Conservation (phyloP, 1,140 invertebrate genomes). For the Halesus radiatus region DNA sequence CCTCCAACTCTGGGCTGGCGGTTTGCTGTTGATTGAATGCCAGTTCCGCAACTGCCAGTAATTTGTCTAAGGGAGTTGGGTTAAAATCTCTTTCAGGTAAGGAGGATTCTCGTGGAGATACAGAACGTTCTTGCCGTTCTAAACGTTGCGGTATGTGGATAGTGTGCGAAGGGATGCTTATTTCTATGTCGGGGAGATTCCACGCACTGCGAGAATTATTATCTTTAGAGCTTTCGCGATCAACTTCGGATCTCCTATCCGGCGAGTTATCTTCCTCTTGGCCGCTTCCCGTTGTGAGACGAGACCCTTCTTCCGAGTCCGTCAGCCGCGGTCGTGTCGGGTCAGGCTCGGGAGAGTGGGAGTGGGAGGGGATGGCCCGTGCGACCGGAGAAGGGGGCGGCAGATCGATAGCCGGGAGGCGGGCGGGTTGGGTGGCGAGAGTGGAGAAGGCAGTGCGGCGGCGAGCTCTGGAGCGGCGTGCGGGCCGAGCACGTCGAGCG, state of each 20-base stretch:
- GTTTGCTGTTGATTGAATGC: conserved; percentile 68
- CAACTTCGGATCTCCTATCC: not conserved
- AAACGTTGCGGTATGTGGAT: conserved; percentile 67
- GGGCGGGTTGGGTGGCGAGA: too few species aligned
- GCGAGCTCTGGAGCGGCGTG: conserved; percentile 51
- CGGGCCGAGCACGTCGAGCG: conserved; percentile 53
- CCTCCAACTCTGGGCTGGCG: conserved; percentile 51
- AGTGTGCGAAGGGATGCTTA: conserved; percentile 72
- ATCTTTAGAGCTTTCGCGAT: conserved; percentile 8
- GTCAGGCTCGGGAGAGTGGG: not conserved
- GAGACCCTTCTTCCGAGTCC: conserved; percentile 35
- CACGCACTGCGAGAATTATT: conserved; percentile 51
- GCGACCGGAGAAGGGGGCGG: conserved; percentile 18
- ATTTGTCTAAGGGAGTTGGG: conserved; percentile 69
- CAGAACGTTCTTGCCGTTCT: conserved; percentile 60
- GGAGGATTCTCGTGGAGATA: conserved; percentile 62
- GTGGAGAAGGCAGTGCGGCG: not conserved
- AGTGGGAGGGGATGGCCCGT: not conserved
- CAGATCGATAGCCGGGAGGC: conserved; percentile 27
- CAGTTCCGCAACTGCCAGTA: conserved; percentile 72
- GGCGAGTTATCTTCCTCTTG: not conserved
- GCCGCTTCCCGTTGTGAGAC: conserved; percentile 11
- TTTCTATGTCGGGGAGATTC: conserved; percentile 71
- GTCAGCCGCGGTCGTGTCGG: conserved; percentile 58
- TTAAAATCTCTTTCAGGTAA: conserved; percentile 60